These are phyloP conservation scores for Pachycephala philippinensis DNA, from an alignment of 2,113 vertebrate genomes.

Conservation along the genomic window DNA sequence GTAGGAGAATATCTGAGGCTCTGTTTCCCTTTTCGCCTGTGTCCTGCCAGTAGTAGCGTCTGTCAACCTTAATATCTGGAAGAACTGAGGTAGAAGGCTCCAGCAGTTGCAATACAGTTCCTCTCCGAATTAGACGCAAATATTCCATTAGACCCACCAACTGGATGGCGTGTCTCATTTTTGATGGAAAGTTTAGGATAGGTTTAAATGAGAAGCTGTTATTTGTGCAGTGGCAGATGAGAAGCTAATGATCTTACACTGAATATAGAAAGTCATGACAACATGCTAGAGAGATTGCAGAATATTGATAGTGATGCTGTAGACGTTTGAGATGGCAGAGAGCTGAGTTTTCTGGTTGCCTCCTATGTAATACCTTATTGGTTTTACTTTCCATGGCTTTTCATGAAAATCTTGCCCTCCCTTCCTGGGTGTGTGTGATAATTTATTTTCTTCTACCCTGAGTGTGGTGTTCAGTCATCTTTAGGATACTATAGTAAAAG, in stretches of 20 bases:
- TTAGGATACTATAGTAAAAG: background rate
- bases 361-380: background rate
- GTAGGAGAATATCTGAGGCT: background rate
- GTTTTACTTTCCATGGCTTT: background rate
- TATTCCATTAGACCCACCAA: background rate
- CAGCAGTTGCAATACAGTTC: background rate
- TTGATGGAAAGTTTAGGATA: background rate
- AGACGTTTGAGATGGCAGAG: background rate
- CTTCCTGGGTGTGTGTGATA: background rate
- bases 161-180: background rate
- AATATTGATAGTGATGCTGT: background rate
- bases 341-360: background rate
- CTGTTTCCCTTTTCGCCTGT: background rate
- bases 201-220: background rate
- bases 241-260: background rate
- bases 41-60: background rate
- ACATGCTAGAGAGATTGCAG: background rate
- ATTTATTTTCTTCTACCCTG: background rate
- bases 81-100: background rate
- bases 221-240: background rate
- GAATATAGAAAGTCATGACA: background rate
- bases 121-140: background rate
- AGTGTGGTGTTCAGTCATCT: background rate
- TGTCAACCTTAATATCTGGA: background rate
- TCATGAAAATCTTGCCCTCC: background rate